Base-by-base conservation (phyloP, 1,140 invertebrate genomes). In the Drosophila teissieri region DNA sequence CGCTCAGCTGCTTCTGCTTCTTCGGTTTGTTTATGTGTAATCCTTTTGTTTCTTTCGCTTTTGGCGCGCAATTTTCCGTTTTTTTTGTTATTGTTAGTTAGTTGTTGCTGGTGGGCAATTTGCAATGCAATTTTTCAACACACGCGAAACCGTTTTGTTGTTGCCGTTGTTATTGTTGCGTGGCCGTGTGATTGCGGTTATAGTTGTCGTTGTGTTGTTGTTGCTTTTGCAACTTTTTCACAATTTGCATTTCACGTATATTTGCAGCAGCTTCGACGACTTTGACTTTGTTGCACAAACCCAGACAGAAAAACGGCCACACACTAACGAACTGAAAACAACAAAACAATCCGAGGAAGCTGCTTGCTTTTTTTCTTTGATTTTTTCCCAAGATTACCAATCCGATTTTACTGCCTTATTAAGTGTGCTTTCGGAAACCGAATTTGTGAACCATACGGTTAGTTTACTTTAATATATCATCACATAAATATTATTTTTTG, bases 241-340 rank as follows among this genome's bases (percentile, higher is more conserved):
- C 63, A 57, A 89, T 90, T 89, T 90, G 81, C 84, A 90, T 90
- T 85, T 85, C 86, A 80, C 80, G 83, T 89, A 67, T 60, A 42
- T 67, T 70, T 42, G 44, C 61, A 76, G 61, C 73, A 76, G 73
- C 73, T 73, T 57, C 51, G 73, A 58, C 73, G 65, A 44, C 75
- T 70, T 72, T 78, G 74, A 73, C 46, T 60, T 62, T 77, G 73
- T 44, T 86, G 78, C 51, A 36, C 62, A 69, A 51, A 27, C 46
- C 52, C 46, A 65, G 31, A 11, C n/a, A 11, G 36, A 61, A 24
- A 52, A 46, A 52, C 60, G 53, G 17, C 31, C 48, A 69, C 36
- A 48, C n/a, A 42, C 63, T 36, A 48, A 48, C 19, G 34, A 46
- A 46, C 55, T 57, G 58, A 63, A 67, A 58, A 69, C 49, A 65